Percentiles rank a stretch among this genome's conserved stretches.
Conservation (phyloP, 2,113 vertebrate genomes). For the Crotalus horridus region DNA sequence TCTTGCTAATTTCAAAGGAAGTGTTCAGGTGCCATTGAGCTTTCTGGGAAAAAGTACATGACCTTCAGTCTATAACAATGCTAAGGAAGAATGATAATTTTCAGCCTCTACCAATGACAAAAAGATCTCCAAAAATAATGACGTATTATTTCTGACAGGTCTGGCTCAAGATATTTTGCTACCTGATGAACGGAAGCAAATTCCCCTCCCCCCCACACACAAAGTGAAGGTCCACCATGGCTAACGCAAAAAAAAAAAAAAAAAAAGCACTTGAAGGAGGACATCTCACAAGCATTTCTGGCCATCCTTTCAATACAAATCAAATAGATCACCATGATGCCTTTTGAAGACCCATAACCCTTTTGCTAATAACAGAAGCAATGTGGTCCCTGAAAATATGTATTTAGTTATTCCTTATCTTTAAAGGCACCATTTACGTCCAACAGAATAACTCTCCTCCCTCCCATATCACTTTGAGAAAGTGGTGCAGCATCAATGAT, state of each 20-base stretch:
- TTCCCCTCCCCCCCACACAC: accelerated
- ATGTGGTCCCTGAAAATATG: background rate
- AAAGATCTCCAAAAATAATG: background rate
- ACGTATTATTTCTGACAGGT: background rate
- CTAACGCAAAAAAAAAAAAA: background rate
- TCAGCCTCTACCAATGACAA: background rate
- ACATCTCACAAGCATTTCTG: background rate
- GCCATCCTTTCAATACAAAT: background rate
- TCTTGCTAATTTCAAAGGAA: background rate
- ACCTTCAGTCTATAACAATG: background rate
- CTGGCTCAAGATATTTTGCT: background rate
- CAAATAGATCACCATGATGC: background rate
- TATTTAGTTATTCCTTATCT: background rate
- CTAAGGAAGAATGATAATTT: background rate
- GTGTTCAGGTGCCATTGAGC: background rate
- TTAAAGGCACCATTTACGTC: background rate
- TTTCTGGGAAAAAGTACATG: background rate
- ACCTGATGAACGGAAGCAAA: background rate
- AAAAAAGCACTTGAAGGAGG: background rate
- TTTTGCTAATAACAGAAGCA: background rate
- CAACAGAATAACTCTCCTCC: background rate
- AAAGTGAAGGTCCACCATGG: background rate
- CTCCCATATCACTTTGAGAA: background rate
- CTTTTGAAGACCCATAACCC: background rate
- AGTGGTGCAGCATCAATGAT: background rate